phyloP scores from a whole-genome alignment of 2,797 vertebrate genomes.

The Girardinus metallicus region DNA sequence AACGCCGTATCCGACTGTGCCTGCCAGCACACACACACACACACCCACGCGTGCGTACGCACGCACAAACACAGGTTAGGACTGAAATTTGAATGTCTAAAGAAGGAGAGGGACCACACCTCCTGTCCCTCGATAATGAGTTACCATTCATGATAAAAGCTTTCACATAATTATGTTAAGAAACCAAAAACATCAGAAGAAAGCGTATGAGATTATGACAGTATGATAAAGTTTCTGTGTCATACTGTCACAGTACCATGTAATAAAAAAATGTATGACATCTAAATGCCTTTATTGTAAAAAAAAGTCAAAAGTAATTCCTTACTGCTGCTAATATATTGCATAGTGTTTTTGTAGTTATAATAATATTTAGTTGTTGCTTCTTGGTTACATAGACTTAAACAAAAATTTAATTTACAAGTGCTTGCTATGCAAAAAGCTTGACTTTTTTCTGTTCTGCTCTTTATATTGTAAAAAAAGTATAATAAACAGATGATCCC shows the following conservation, averaged over 20 bases:
- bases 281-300: neutral
- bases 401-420: neutral
- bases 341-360: neutral
- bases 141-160: conserved; percentile 35
- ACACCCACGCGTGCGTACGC: conserved; percentile 26
- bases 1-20: conserved; percentile 38
- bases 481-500: neutral
- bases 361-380: neutral
- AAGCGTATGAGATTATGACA: neutral
- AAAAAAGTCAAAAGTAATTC: neutral
- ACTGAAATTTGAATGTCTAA: conserved; percentile 61
- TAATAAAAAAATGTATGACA: neutral
- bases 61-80: conserved; percentile 33
- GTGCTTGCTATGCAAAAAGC: neutral
- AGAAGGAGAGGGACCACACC: conserved; percentile 59
- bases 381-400: neutral
- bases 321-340: neutral
- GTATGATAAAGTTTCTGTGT: neutral
- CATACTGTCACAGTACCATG: neutral
- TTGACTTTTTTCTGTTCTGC: neutral
- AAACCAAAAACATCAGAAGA: conserved; percentile 22
- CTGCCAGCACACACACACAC: conserved; percentile 36
- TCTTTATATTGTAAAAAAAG: neutral
- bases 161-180: conserved; percentile 67
- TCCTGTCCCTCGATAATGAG: conserved; percentile 46